Evolutionary conservation across 2,888 invertebrate species (phyloP).

Genomic region (Andrena fulva): DNA sequence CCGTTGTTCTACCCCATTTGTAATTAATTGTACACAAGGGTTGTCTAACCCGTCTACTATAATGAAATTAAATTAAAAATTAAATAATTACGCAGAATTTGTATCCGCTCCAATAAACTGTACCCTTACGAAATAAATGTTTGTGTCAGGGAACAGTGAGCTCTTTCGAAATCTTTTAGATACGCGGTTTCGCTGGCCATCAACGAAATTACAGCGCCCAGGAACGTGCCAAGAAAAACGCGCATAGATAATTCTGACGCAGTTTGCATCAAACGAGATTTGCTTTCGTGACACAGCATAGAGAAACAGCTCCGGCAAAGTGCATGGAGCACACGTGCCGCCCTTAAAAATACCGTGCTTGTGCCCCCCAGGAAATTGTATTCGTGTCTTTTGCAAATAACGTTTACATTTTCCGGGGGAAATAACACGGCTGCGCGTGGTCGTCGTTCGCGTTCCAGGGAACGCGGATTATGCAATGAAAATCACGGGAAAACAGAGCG

Average conservation of each 20-base stretch:
- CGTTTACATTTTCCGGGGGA: conserved; percentile 21
- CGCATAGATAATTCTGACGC: conserved; percentile 23
- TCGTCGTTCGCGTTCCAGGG: neutral
- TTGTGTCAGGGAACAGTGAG: neutral
- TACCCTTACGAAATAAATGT: too few relatives aligned
- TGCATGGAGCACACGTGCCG: conserved; percentile 2
- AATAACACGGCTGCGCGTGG: neutral
- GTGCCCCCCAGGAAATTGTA: conserved; percentile 34
- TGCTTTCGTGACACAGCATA: conserved; percentile 20
- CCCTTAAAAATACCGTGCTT: conserved; percentile 25
- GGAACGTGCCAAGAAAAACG: conserved; percentile 19
- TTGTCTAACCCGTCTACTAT: too few relatives aligned
- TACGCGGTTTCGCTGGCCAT: neutral
- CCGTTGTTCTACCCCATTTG: too few relatives aligned
- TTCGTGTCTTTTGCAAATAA: conserved; percentile 19
- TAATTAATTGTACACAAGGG: too few relatives aligned
- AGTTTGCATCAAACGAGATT: conserved; percentile 42
- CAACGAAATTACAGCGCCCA: neutral
- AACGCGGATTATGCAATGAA: conserved; percentile 12
- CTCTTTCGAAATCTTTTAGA: neutral
- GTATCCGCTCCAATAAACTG: too few relatives aligned
- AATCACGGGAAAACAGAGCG: neutral
- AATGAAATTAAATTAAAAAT: too few relatives aligned
- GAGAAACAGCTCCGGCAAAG: conserved; percentile 17
- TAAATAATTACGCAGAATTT: too few relatives aligned